phyloP scores from a whole-genome alignment of 2,888 invertebrate genomes.

The Cosmia pyralina region DNA sequence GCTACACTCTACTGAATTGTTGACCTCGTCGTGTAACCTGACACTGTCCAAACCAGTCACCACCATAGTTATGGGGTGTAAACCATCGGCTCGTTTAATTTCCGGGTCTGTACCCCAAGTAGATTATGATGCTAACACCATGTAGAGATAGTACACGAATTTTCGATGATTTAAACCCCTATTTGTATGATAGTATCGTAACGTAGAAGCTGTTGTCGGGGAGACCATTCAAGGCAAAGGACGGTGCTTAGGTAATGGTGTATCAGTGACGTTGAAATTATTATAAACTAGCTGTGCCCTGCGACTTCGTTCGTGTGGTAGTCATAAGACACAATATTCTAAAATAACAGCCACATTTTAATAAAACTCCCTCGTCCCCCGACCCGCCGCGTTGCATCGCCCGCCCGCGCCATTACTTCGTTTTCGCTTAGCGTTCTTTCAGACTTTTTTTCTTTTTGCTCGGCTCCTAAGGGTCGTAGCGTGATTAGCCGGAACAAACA shows the following conservation, averaged over 20 bases:
- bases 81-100: constrained; percentile 39
- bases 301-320: too few species aligned
- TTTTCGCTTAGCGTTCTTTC: too few species aligned
- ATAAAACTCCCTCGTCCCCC: too few species aligned
- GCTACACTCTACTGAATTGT: constrained; percentile 16
- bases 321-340: too few species aligned
- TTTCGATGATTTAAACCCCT: constrained; percentile 11
- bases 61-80: constrained; percentile 6
- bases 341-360: too few species aligned
- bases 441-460: too few species aligned
- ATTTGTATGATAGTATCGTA: background rate
- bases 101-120: constrained; percentile 34
- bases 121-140: constrained; percentile 25
- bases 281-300: background rate
- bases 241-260: background rate
- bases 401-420: too few species aligned
- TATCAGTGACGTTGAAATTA: background rate
- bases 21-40: constrained; percentile 26
- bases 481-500: too few species aligned
- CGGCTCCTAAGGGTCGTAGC: too few species aligned
- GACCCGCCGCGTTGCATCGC: too few species aligned
- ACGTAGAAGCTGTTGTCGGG: too few species aligned
- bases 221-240: background rate
- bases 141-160: background rate
- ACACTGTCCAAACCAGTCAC: constrained; percentile 20